Conservation (phyloP, 1,140 invertebrate species). For the Drosophila nebulosa region DNA sequence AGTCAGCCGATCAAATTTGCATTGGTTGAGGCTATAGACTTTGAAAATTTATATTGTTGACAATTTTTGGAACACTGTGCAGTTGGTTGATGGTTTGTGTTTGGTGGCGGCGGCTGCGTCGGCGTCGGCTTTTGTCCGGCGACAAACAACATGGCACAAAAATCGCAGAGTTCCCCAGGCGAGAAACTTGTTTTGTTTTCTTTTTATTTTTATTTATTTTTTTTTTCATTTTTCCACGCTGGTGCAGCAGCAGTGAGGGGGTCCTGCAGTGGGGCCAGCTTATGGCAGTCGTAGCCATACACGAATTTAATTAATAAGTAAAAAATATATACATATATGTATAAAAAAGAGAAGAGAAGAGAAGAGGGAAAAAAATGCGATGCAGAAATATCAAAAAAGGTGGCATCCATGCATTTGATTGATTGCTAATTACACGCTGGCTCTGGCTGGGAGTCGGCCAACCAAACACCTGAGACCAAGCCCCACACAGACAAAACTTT, state of each 20-base stretch:
- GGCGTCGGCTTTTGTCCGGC: slow-evolving; percentile 51
- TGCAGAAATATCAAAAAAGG: slow-evolving; percentile 43
- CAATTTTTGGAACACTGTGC: not conserved
- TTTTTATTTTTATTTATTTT: too few species aligned
- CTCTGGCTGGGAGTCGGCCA: slow-evolving; percentile 36
- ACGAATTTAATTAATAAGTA: slow-evolving; percentile 77
- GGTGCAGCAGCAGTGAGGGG: not conserved
- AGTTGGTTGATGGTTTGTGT: not conserved
- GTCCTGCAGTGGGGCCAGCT: slow-evolving; percentile 40
- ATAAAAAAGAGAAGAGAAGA: not conserved
- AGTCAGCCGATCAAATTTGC: too few species aligned
- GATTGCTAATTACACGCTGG: slow-evolving; percentile 73
- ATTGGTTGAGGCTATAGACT: too few species aligned
- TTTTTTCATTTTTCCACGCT: not conserved
- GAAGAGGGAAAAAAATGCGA: not conserved
- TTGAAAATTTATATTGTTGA: too few species aligned
- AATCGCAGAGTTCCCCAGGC: slow-evolving; percentile 46
- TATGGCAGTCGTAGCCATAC: slow-evolving; percentile 64
- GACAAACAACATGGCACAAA: slow-evolving; percentile 24
- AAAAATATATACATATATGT: slow-evolving; percentile 10
- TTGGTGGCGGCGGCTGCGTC: slow-evolving; percentile 2
- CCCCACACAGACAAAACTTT: slow-evolving; percentile 23
- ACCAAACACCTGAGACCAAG: slow-evolving; percentile 32
- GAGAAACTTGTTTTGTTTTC: slow-evolving; percentile 49
- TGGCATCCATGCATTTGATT: slow-evolving; percentile 76